These are phyloP conservation scores for Pelvicachromis taeniatus DNA, from an alignment of 2,113 vertebrate genomes.

Conservation along the genomic window DNA sequence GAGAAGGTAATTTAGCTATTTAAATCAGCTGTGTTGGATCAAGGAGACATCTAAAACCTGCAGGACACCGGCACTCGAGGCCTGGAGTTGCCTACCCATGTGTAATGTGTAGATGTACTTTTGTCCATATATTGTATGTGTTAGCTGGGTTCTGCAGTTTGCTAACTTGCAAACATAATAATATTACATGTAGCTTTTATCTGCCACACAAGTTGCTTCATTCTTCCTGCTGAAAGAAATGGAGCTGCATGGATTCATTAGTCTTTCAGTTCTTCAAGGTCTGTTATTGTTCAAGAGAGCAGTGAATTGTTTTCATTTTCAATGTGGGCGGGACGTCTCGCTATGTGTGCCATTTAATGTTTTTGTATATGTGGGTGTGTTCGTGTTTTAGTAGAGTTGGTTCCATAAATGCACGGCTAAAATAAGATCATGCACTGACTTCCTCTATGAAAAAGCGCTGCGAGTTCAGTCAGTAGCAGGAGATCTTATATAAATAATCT, in stretches of 20 bases:
- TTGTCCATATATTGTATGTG: not conserved
- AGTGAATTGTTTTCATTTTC: not conserved
- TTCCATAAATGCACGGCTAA: not conserved
- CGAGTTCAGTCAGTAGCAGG: not conserved
- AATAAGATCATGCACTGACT: not conserved
- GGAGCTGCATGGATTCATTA: not conserved
- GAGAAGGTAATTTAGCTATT: no score
- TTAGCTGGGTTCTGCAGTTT: not conserved
- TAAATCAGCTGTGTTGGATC: no score
- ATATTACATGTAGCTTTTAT: not conserved
- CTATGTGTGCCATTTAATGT: not conserved
- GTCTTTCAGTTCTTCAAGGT: accelerated
- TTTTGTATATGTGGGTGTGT: not conserved
- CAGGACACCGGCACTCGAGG: no score
- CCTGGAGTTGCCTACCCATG: no score
- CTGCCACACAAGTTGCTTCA: not conserved
- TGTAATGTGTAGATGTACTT: not conserved
- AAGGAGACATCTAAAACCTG: no score
- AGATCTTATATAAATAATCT: not conserved
- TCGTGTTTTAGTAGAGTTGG: not conserved
- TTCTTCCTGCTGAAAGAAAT: not conserved
- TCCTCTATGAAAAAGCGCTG: not conserved
- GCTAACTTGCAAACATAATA: not conserved
- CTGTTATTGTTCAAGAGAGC: not conserved
- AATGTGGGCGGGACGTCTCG: not conserved